These are phyloP conservation scores for Sicus ferrugineus DNA, from an alignment of 2,888 invertebrate species.

Conservation along the genomic window DNA sequence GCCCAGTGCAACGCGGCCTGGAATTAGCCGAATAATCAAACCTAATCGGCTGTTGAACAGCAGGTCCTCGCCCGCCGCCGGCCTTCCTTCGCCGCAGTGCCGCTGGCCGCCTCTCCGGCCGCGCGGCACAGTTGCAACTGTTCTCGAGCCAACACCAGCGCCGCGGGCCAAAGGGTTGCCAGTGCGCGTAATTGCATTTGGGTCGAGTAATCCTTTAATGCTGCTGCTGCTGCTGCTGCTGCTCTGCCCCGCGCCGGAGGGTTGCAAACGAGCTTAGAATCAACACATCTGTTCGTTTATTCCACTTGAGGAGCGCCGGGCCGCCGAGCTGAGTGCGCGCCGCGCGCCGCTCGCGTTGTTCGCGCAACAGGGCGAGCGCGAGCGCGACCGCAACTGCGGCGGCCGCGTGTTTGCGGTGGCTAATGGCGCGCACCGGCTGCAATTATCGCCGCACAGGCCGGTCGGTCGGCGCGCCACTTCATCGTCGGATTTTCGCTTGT, in stretches of 20 bases:
- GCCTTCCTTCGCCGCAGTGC: not conserved
- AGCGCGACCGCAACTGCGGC: slow-evolving; percentile 38
- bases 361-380: slow-evolving; percentile 43
- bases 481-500: slow-evolving; percentile 23
- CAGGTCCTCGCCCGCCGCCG: slow-evolving; percentile 5
- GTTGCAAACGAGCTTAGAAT: slow-evolving; percentile 61
- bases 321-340: slow-evolving; percentile 42
- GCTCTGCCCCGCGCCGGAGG: slow-evolving; percentile 49
- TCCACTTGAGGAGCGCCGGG: slow-evolving; percentile 57
- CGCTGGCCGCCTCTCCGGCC: slow-evolving; percentile 19
- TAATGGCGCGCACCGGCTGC: slow-evolving; percentile 22
- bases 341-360: slow-evolving; percentile 39
- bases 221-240: slow-evolving; percentile 58
- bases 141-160: slow-evolving; percentile 47
- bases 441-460: not conserved
- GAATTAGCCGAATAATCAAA: slow-evolving; percentile 35
- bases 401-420: slow-evolving; percentile 25
- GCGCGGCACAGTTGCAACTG: slow-evolving; percentile 42
- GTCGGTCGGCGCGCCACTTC: not conserved
- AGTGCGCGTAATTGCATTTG: slow-evolving; percentile 63
- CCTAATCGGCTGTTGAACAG: slow-evolving; percentile 21
- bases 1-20: slow-evolving; percentile 5
- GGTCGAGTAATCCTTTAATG: slow-evolving; percentile 65
- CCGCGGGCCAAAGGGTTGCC: slow-evolving; percentile 45
- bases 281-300: slow-evolving; percentile 64